phyloP scores from a whole-genome alignment of 2,797 vertebrate species.

The Heterohyrax brucei region DNA sequence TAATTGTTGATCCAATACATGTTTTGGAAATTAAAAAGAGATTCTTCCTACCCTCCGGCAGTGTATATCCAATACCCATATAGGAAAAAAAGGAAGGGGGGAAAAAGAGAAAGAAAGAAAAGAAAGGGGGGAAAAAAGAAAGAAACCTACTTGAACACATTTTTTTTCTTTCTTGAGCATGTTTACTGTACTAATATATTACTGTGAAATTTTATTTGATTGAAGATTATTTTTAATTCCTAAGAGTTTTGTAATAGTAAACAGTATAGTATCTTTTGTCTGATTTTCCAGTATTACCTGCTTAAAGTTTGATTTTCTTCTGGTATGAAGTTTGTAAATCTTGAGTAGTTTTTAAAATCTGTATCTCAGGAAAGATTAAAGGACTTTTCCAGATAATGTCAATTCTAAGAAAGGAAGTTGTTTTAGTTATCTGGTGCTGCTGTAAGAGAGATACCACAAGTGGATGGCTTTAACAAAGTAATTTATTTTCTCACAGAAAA shows the following conservation, averaged over 20 bases:
- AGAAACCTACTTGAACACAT: background rate
- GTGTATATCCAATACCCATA: background rate
- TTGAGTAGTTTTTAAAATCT: constrained; percentile 53
- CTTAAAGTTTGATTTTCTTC: constrained; percentile 67
- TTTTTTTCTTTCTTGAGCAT: background rate
- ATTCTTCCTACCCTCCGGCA: background rate
- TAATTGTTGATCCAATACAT: constrained; percentile 23
- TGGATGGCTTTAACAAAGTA: no score
- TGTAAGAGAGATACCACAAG: no score
- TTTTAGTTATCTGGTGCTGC: no score
- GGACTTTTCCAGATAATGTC: constrained; percentile 21
- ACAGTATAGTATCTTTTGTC: background rate
- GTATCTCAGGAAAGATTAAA: constrained; percentile 21
- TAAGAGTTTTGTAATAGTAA: constrained; percentile 23
- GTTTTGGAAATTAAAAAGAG: constrained; percentile 7
- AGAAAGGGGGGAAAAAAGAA: background rate
- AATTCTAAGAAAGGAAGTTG: constrained; percentile 26
- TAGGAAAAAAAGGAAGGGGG: background rate
- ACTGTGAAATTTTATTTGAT: background rate
- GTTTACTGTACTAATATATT: background rate
- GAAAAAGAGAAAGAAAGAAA: background rate
- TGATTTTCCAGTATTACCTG: constrained; percentile 15
- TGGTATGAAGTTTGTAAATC: background rate
- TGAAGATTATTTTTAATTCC: constrained; percentile 19
- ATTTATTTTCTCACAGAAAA: no score